These are phyloP conservation scores for Amphiduros pacificus DNA, from an alignment of 2,888 invertebrate species.

Conservation along the genomic window DNA sequence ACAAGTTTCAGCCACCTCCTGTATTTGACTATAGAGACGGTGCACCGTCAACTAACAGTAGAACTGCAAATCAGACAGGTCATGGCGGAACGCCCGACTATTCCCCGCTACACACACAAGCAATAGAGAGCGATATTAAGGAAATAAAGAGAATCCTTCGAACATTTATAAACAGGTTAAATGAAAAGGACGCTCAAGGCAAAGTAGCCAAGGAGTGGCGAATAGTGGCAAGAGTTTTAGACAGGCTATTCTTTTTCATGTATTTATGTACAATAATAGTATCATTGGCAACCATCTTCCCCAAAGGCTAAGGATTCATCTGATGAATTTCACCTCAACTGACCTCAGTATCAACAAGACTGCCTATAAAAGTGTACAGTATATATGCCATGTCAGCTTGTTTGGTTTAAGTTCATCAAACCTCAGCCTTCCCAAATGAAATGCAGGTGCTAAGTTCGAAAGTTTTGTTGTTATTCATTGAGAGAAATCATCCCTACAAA, in stretches of 20 bases:
- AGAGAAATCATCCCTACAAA: too few species aligned
- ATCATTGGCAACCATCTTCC: slow-evolving; percentile 35
- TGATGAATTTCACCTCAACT: too few species aligned
- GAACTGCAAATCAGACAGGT: background rate
- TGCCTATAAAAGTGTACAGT: too few species aligned
- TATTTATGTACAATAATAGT: slow-evolving; percentile 31
- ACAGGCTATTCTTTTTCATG: slow-evolving; percentile 34
- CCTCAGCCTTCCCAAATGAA: too few species aligned
- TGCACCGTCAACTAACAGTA: slow-evolving; percentile 11
- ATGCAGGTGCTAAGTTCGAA: too few species aligned
- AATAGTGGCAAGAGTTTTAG: slow-evolving; percentile 33
- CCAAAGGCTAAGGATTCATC: too few species aligned
- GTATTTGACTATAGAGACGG: slow-evolving; percentile 29
- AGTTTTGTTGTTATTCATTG: too few species aligned
- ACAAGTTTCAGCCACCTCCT: slow-evolving; percentile 32
- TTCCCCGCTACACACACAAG: slow-evolving; percentile 28
- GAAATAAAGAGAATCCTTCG: slow-evolving; percentile 47
- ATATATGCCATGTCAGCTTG: too few species aligned
- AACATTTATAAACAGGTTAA: slow-evolving; percentile 40
- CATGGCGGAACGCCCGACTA: slow-evolving; percentile 2
- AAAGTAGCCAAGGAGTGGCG: slow-evolving; percentile 34
- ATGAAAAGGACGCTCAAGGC: slow-evolving; percentile 31
- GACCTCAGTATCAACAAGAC: too few species aligned
- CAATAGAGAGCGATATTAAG: slow-evolving; percentile 48
- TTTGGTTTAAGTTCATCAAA: too few species aligned